A percentile compares a stretch with the other conserved stretches of the same genome.
Evolutionary conservation across 2,113 vertebrate species (phyloP).

Genomic region (Etia nguti): DNA sequence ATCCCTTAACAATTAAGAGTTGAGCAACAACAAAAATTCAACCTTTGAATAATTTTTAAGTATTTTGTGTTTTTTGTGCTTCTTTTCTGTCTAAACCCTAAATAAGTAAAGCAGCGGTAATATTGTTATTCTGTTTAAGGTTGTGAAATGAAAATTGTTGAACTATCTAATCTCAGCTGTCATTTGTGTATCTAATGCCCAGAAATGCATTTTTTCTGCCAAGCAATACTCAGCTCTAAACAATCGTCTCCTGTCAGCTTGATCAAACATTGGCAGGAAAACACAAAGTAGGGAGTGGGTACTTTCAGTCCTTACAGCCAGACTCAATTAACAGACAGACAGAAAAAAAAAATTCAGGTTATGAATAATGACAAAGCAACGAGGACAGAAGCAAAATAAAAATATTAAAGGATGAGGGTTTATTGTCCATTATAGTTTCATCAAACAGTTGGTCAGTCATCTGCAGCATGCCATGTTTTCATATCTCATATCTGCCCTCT

Average conservation of each 20-base stretch:
- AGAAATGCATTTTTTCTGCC: constrained; percentile 38
- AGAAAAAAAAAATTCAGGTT: neutral
- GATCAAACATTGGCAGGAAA: constrained; percentile 45
- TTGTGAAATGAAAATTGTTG: constrained; percentile 14
- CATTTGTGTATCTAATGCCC: constrained; percentile 41
- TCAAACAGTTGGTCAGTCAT: neutral
- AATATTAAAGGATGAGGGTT: rapidly evolving
- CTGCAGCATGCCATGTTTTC: neutral
- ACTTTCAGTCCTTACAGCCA: constrained; percentile 23
- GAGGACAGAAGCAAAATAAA: neutral
- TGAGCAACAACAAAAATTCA: neutral
- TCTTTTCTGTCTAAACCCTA: neutral
- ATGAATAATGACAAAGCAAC: neutral
- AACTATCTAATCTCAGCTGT: constrained; percentile 13
- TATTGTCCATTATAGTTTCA: neutral
- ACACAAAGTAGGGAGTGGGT: neutral
- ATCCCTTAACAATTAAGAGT: neutral
- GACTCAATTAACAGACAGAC: neutral
- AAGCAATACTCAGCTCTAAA: constrained; percentile 20
- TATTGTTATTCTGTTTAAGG: neutral
- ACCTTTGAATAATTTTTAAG: neutral
- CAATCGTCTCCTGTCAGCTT: constrained; percentile 43
- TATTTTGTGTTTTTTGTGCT: neutral
- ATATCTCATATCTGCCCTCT: neutral
- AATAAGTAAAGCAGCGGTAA: neutral